A percentile compares a stretch with the other conserved stretches of the same genome.
Evolutionary conservation across 2,888 invertebrate species (phyloP).

Genomic region (Oligia strigilis): DNA sequence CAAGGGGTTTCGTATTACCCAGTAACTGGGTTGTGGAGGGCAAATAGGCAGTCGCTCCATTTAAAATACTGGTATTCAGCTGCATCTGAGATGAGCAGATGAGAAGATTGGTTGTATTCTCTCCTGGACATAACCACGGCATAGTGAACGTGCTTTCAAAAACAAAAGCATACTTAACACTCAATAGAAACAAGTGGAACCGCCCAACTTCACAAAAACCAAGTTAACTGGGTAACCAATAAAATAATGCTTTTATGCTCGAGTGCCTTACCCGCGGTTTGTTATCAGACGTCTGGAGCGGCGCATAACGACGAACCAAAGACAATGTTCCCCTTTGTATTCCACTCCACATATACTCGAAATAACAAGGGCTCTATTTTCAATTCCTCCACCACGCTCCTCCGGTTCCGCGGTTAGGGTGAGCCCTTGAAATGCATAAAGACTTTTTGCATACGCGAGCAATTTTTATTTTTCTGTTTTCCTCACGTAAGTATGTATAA

Average conservation of each 20-base stretch:
- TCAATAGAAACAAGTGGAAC: constrained; percentile 7
- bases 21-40: too few species aligned
- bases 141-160: not conserved
- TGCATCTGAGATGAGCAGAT: too few species aligned
- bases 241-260: constrained; percentile 74
- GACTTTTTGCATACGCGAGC: constrained; percentile 81
- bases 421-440: constrained; percentile 82
- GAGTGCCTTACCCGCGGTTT: constrained; percentile 78
- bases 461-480: constrained; percentile 74
- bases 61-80: too few species aligned
- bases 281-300: constrained; percentile 88
- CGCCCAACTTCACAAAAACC: constrained; percentile 17
- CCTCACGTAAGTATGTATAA: constrained; percentile 73
- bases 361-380: constrained; percentile 90
- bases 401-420: constrained; percentile 79
- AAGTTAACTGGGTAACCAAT: constrained; percentile 64
- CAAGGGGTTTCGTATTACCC: too few species aligned
- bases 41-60: too few species aligned
- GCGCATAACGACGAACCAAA: constrained; percentile 86
- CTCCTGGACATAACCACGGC: not conserved
- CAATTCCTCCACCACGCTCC: constrained; percentile 84
- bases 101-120: not conserved
- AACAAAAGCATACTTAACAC: constrained; percentile 11
- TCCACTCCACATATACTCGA: constrained; percentile 87
- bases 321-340: constrained; percentile 88